Base-by-base conservation (phyloP, 2,888 invertebrate genomes). In the Stenodera caucasica region DNA sequence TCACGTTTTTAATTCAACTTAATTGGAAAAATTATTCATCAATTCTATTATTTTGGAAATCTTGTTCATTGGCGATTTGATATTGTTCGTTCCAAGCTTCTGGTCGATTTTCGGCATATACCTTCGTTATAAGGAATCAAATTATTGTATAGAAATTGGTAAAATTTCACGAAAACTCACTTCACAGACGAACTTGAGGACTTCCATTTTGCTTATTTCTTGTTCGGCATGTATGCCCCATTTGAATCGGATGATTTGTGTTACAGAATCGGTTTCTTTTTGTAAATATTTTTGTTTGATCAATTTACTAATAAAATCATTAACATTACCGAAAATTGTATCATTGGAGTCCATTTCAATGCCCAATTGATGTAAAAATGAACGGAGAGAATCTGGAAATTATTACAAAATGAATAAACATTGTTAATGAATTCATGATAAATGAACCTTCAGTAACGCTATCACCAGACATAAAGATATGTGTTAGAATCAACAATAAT, bases 181-280 rank as follows among this genome's bases (percentile, higher is more conserved):
- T 61, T 74, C 71, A 58, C 71, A 73, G 8, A 75, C 73, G 65
- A 76, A 75, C 26, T 74, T 63, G 52, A 76, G 67, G 32, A 76
- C 54, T 18, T 68, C 69, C 40, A 61, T 66, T 64, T 75, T 75
- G 9, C 71, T 73, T 56, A 76, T 72, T 67, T 75, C 76, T 53
- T 67, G 69, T 62, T 76, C 73, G 8, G 76, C 71, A 61, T 72
- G 67, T 11, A 52, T 30, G 5, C 76, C 76, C 75, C 75, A 76
- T 35, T 64, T 64, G 53, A 68, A 72, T 6, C n/a, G n/a, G n/a
- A 55, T 61, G 7, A 65, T 53, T 55, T 67, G 72, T 58, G 72
- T 61, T 8, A 69, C 55, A 14, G 61, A 58, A 60, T 76, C 74
- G 35, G 65, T 66, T 53, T 73, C 71, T 12, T 62, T 58, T 30